phyloP scores from a whole-genome alignment of 2,888 invertebrate species.

The Cerastoderma edule region DNA sequence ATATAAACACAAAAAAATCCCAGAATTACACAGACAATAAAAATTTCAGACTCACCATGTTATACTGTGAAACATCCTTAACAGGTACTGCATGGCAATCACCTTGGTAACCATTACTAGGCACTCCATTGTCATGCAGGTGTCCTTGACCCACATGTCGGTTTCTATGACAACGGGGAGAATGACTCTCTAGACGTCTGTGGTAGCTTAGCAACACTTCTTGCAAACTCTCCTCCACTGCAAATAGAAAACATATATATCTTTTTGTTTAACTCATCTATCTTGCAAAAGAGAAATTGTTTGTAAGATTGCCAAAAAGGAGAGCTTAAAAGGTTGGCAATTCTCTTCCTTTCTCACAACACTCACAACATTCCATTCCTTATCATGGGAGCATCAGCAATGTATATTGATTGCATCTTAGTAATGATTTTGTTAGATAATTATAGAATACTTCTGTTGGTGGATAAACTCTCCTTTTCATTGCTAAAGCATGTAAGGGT shows the following conservation, averaged over 20 bases:
- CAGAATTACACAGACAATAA: neutral
- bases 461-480: too few species aligned
- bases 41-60: conserved; percentile 12
- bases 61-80: neutral
- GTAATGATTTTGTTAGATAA: too few species aligned
- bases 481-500: too few species aligned
- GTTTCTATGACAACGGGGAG: conserved; percentile 43
- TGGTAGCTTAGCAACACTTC: conserved; percentile 51
- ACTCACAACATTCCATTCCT: too few species aligned
- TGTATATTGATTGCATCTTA: too few species aligned
- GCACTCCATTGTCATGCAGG: neutral
- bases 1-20: neutral
- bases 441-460: too few species aligned
- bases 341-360: conserved; percentile 4
- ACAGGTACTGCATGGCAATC: neutral
- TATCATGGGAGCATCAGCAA: too few species aligned
- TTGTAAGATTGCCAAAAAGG: too few species aligned
- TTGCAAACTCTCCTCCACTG: conserved; percentile 53
- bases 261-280: too few species aligned
- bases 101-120: conserved; percentile 28
- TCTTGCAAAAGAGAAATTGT: too few species aligned
- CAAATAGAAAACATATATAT: too few species aligned
- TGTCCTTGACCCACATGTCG: neutral
- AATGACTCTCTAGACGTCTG: conserved; percentile 44
- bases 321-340: too few species aligned